These are phyloP conservation scores for Melinaea menophilus DNA, from an alignment of 2,888 invertebrate species.

Conservation along the genomic window DNA sequence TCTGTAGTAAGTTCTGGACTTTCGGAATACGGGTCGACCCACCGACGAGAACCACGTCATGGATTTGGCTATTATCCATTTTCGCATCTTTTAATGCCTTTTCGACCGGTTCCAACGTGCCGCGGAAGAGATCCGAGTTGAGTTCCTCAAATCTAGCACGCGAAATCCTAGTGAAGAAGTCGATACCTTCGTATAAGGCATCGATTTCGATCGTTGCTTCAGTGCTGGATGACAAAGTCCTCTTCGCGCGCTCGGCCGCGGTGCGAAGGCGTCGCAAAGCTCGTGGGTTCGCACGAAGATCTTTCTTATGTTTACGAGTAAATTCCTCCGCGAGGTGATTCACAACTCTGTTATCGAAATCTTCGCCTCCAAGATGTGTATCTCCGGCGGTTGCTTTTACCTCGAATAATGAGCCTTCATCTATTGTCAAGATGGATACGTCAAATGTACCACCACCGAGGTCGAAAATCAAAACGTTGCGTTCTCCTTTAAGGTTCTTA, in stretches of 20 bases:
- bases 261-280: constrained; percentile 81
- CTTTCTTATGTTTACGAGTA: constrained; percentile 80
- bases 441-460: constrained; percentile 89
- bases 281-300: constrained; percentile 78
- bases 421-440: constrained; percentile 86
- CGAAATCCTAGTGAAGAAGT: constrained; percentile 80
- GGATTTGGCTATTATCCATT: constrained; percentile 82
- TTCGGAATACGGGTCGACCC: constrained; percentile 86
- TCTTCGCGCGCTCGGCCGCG: constrained; percentile 84
- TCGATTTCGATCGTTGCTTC: constrained; percentile 84
- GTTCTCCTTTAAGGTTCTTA: constrained; percentile 77
- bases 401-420: constrained; percentile 83
- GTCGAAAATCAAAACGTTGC: constrained; percentile 85
- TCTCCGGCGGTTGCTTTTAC: constrained; percentile 88
- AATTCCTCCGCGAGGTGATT: constrained; percentile 81
- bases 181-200: constrained; percentile 81
- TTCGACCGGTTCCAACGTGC: constrained; percentile 83
- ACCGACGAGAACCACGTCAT: constrained; percentile 86
- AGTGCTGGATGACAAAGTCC: constrained; percentile 82
- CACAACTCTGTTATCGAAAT: constrained; percentile 78
- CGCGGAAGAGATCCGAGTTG: constrained; percentile 81
- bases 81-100: constrained; percentile 84
- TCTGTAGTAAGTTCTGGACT: constrained; percentile 82
- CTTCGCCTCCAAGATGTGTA: constrained; percentile 86
- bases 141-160: constrained; percentile 84